Percentiles rank a stretch among this genome's conserved stretches.
These are phyloP conservation scores for Cyphomyrus plagiostoma DNA, from an alignment of 2,113 vertebrate genomes.

Conservation along the genomic window DNA sequence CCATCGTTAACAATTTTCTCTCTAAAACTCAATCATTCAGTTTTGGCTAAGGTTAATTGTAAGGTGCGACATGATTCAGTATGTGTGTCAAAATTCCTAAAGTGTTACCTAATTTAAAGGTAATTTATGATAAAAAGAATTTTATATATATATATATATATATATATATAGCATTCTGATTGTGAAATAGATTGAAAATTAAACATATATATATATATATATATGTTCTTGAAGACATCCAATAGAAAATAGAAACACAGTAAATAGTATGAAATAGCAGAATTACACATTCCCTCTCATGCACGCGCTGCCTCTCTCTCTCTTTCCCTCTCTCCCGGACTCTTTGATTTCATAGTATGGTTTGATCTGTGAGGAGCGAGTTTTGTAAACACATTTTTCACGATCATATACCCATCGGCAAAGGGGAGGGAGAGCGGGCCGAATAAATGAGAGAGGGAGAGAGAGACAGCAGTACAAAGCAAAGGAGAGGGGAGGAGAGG, in stretches of 20 bases:
- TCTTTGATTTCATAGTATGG: constrained; percentile 69
- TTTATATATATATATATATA: background rate
- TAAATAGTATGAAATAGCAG: constrained; percentile 57
- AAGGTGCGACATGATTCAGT: background rate
- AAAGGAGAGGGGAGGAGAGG: constrained; percentile 35
- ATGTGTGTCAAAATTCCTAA: constrained; percentile 48
- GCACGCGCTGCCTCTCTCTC: constrained; percentile 39
- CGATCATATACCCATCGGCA: constrained; percentile 74
- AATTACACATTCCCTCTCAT: constrained; percentile 57
- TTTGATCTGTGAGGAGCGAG: constrained; percentile 75
- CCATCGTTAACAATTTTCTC: background rate
- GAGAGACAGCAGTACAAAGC: constrained; percentile 33
- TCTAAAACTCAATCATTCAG: background rate
- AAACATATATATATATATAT: background rate
- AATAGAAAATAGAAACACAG: constrained; percentile 41
- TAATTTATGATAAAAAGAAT: constrained; percentile 46
- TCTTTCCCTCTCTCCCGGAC: constrained; percentile 54
- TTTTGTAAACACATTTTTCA: constrained; percentile 80
- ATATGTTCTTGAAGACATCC: constrained; percentile 45
- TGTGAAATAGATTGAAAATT: constrained; percentile 52
- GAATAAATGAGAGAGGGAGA: constrained; percentile 57
- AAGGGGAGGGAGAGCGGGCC: constrained; percentile 60
- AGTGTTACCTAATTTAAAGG: constrained; percentile 39
- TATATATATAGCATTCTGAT: constrained; percentile 50
- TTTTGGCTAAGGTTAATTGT: background rate